These are phyloP conservation scores for Germaria angustata DNA, from an alignment of 2,888 invertebrate species.

Conservation along the genomic window DNA sequence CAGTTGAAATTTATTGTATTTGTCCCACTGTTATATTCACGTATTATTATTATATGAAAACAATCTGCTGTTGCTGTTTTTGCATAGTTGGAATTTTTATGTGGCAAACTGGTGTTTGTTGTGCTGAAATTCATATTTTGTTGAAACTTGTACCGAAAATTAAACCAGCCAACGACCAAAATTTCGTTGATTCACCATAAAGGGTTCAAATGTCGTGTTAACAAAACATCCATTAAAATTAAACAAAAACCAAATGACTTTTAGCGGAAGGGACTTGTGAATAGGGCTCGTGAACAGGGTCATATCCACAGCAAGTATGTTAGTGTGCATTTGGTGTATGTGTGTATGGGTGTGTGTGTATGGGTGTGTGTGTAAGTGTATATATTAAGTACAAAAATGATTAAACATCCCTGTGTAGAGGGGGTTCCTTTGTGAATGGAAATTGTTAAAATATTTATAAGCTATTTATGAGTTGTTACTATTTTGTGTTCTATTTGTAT, in stretches of 20 bases:
- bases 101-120: constrained; percentile 9
- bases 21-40: too few species aligned
- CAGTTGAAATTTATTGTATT: too few species aligned
- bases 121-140: constrained; percentile 42
- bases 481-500: background rate
- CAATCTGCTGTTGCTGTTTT: constrained; percentile 36
- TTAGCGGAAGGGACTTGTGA: constrained; percentile 51
- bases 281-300: background rate
- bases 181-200: constrained; percentile 31
- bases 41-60: constrained; percentile 20
- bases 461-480: too few species aligned
- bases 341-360: background rate
- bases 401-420: constrained; percentile 6
- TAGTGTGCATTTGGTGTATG: background rate
- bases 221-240: constrained; percentile 63
- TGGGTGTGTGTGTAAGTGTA: too few species aligned
- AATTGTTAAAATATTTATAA: background rate
- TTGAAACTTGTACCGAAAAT: constrained; percentile 18
- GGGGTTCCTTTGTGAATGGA: background rate
- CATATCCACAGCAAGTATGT: background rate
- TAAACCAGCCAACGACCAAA: constrained; percentile 18
- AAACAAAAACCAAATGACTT: constrained; percentile 61
- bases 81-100: background rate
- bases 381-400: background rate
- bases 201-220: constrained; percentile 64